Evolutionary conservation across 2,113 vertebrate genomes (phyloP).

Genomic region (Atherinomorus stipes): DNA sequence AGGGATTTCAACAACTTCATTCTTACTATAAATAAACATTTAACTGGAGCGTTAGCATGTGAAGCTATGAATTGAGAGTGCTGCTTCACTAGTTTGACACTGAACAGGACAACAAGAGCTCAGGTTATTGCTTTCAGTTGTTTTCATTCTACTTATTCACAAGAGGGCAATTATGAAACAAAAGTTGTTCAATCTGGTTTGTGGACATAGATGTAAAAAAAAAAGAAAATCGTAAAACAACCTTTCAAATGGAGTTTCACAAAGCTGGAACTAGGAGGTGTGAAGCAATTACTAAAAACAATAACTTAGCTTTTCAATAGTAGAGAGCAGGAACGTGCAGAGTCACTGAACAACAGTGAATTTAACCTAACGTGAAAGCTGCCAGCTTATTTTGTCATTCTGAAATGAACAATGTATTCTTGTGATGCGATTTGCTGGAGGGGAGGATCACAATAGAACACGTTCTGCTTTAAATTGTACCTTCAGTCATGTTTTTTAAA

Average conservation of each 20-base stretch:
- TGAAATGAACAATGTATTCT: constrained; percentile 14
- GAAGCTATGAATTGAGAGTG: background rate
- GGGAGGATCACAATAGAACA: constrained; percentile 17
- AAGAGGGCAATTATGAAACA: constrained; percentile 10
- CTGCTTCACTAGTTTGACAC: background rate
- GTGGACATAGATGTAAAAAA: background rate
- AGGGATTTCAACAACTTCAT: background rate
- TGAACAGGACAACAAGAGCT: background rate
- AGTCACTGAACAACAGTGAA: background rate
- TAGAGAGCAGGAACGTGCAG: constrained; percentile 2
- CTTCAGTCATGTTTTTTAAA: constrained; percentile 20
- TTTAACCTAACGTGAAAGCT: background rate
- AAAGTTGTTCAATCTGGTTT: background rate
- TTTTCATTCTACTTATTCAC: background rate
- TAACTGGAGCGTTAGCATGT: background rate
- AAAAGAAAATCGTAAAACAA: too few species aligned
- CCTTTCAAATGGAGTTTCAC: too few species aligned
- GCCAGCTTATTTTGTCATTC: background rate
- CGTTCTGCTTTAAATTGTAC: constrained; percentile 19
- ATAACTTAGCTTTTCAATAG: constrained; percentile 7
- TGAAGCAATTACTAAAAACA: constrained; percentile 43
- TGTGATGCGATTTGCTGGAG: background rate
- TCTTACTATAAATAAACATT: background rate
- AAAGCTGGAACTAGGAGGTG: background rate
- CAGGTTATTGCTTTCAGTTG: background rate